Percentiles rank a stretch among this genome's conserved stretches.
These are phyloP conservation scores for Tuta absoluta DNA, from an alignment of 2,888 invertebrate genomes.

Conservation along the genomic window DNA sequence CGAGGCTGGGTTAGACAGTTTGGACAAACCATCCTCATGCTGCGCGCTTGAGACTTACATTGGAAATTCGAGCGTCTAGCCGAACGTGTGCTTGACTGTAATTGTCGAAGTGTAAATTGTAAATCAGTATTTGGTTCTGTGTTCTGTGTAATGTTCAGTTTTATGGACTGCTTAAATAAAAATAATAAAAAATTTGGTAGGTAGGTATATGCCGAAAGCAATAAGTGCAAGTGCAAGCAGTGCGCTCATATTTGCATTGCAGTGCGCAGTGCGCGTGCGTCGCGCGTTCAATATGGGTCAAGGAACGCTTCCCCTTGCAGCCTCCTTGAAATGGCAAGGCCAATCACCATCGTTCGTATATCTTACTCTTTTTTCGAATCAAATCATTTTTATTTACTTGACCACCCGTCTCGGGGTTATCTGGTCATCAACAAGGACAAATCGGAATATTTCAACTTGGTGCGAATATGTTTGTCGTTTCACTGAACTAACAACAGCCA, in stretches of 20 bases:
- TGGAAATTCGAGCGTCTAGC: no score
- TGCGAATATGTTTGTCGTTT: slow-evolving; percentile 18
- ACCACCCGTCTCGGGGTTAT: slow-evolving; percentile 63
- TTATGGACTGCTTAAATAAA: no score
- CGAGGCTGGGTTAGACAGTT: no score
- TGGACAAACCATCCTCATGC: no score
- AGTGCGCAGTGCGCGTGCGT: slow-evolving; percentile 33
- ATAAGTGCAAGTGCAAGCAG: slow-evolving; percentile 44
- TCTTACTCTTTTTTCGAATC: slow-evolving; percentile 69
- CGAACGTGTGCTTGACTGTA: no score
- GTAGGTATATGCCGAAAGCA: neutral
- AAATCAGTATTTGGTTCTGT: no score
- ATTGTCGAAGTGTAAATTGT: no score
- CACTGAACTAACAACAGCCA: no score
- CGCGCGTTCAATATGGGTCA: slow-evolving; percentile 66
- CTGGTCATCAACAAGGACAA: slow-evolving; percentile 64
- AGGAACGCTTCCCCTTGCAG: slow-evolving; percentile 76
- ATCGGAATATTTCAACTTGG: slow-evolving; percentile 36
- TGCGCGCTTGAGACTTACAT: no score
- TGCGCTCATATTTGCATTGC: slow-evolving; percentile 30
- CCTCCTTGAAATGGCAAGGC: slow-evolving; percentile 73
- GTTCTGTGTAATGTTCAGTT: no score
- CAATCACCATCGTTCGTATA: slow-evolving; percentile 67
- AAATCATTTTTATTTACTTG: slow-evolving; percentile 79
- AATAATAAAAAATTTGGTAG: no score